Evolutionary conservation across 2,797 vertebrate genomes (phyloP).

Genomic region (Chaunax sp.): DNA sequence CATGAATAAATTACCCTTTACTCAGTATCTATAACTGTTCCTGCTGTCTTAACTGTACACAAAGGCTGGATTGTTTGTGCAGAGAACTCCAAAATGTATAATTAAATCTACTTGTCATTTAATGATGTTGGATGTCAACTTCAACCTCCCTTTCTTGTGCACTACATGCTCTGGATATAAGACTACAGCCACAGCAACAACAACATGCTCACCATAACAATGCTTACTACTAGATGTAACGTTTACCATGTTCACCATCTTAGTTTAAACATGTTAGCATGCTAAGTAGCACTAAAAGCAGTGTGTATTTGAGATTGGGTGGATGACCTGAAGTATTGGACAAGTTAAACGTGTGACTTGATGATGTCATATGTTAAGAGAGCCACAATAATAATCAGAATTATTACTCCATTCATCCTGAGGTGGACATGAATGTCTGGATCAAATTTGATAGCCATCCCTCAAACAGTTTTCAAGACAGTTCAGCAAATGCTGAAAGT

Average conservation of each 20-base stretch:
- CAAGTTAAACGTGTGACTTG: too few relatives aligned
- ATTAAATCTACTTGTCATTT: not conserved
- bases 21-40: not conserved
- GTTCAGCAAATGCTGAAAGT: too few relatives aligned
- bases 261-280: not conserved
- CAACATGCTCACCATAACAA: too few relatives aligned
- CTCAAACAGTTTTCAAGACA: not conserved
- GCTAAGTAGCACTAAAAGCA: not conserved
- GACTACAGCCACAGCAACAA: not conserved
- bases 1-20: not conserved
- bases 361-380: not conserved
- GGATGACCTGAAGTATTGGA: too few relatives aligned
- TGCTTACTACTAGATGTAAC: too few relatives aligned
- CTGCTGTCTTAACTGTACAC: not conserved
- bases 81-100: not conserved
- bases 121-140: not conserved
- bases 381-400: too few relatives aligned
- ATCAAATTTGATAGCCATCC: not conserved
- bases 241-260: too few relatives aligned
- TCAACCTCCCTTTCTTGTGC: not conserved
- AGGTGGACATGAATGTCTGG: not conserved
- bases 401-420: not conserved
- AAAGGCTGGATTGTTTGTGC: not conserved
- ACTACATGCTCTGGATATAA: not conserved
- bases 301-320: too few relatives aligned